These are phyloP conservation scores for Sparus aurata DNA, from an alignment of 2,797 vertebrate genomes.

Conservation along the genomic window DNA sequence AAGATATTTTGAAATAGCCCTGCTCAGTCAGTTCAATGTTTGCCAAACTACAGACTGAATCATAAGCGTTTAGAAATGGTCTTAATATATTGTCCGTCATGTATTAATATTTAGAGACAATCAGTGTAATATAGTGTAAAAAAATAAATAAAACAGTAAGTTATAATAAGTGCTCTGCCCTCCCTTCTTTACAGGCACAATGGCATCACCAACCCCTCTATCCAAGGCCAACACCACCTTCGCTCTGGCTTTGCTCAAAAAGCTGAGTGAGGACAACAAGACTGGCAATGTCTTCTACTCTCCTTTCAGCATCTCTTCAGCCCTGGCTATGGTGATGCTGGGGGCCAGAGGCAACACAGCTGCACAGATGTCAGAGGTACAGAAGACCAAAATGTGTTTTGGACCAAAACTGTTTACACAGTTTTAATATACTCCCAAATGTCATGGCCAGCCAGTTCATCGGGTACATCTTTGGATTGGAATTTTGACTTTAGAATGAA, in stretches of 20 bases:
- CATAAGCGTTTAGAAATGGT: neutral
- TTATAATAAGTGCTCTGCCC: neutral
- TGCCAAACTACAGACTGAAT: neutral
- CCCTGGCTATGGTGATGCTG: slow-evolving; percentile 89
- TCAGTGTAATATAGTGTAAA: neutral
- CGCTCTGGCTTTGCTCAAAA: slow-evolving; percentile 81
- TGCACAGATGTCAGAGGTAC: slow-evolving; percentile 28
- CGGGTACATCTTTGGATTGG: too few relatives aligned
- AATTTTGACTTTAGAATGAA: too few relatives aligned
- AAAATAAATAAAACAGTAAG: too few relatives aligned
- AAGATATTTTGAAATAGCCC: neutral
- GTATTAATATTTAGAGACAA: neutral
- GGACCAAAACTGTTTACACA: too few relatives aligned
- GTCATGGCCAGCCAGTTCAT: too few relatives aligned
- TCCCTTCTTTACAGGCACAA: slow-evolving; percentile 53
- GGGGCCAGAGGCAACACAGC: slow-evolving; percentile 88
- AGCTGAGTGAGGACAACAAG: slow-evolving; percentile 73
- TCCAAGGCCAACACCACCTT: slow-evolving; percentile 78
- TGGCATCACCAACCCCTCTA: slow-evolving; percentile 63
- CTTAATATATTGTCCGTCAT: neutral
- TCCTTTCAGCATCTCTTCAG: slow-evolving; percentile 89
- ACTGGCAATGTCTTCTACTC: slow-evolving; percentile 82
- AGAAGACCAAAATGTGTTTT: neutral
- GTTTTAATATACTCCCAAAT: too few relatives aligned
- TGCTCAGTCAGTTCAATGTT: neutral